Evolutionary conservation across 2,797 vertebrate species (phyloP).

Genomic region (Sparidentex hasta): DNA sequence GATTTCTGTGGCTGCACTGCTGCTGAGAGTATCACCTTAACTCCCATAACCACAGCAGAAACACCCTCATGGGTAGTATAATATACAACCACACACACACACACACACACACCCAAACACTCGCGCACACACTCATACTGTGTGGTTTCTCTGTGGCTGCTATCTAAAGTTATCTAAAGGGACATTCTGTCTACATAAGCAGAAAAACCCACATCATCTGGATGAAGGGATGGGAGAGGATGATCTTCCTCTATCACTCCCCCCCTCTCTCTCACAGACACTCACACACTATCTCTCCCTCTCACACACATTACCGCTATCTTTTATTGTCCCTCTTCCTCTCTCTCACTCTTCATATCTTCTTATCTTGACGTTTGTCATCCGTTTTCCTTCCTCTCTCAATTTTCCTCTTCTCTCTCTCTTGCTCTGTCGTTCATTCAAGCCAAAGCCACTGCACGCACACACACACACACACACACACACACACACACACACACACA

Average conservation of each 20-base stretch:
- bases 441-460: constrained; percentile 24
- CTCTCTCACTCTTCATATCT: constrained; percentile 13
- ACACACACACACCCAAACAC: constrained; percentile 21
- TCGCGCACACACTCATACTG: not conserved
- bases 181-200: constrained; percentile 58
- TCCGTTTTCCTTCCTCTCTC: constrained; percentile 1
- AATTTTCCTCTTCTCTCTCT: constrained; percentile 14
- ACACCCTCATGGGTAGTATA: constrained; percentile 47
- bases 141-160: constrained; percentile 21
- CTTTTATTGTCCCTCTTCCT: constrained; percentile 13
- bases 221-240: constrained; percentile 50
- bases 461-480: not conserved
- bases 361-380: constrained; percentile 28
- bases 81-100: constrained; percentile 12
- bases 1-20: constrained; percentile 48
- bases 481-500: constrained; percentile 1
- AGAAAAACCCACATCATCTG: constrained; percentile 57
- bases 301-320: not conserved
- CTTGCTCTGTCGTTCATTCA: constrained; percentile 28
- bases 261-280: not conserved
- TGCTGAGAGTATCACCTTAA: constrained; percentile 53
- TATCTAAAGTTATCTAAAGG: constrained; percentile 51
- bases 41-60: constrained; percentile 43
- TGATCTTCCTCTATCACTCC: constrained; percentile 12
- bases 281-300: not conserved